Percentiles rank a stretch among this genome's conserved stretches.
Conservation (phyloP, 2,888 invertebrate species). For the Heliconius sara region DNA sequence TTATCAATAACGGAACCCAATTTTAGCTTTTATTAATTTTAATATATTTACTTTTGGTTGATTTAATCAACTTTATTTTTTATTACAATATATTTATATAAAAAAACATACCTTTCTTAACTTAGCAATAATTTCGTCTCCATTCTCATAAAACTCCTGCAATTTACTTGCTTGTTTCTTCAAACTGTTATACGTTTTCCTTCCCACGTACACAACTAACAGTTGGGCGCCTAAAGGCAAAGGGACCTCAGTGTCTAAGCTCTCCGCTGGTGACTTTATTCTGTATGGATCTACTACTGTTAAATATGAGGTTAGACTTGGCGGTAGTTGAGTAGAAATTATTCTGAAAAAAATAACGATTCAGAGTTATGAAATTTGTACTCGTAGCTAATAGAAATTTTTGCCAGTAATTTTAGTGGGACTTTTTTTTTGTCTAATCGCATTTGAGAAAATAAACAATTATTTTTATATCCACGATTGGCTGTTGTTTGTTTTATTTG, state of each 20-base stretch:
- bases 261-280: constrained; percentile 92
- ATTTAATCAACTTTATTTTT: too few relatives aligned
- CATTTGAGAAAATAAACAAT: too few relatives aligned
- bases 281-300: constrained; percentile 92
- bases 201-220: constrained; percentile 89
- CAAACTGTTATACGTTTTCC: constrained; percentile 84
- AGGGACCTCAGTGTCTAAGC: constrained; percentile 86
- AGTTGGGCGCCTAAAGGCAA: constrained; percentile 92
- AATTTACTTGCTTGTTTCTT: constrained; percentile 66
- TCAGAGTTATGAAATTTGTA: too few relatives aligned
- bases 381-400: too few relatives aligned
- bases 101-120: constrained; percentile 69
- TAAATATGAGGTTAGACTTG: constrained; percentile 89
- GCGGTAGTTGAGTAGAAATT: constrained; percentile 90
- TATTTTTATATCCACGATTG: neutral
- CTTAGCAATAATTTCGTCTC: constrained; percentile 73
- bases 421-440: too few relatives aligned
- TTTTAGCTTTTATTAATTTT: too few relatives aligned
- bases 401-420: neutral
- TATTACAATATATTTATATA: neutral
- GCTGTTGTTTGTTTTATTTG: neutral
- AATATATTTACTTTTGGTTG: too few relatives aligned
- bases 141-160: constrained; percentile 71
- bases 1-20: too few relatives aligned
- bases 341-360: constrained; percentile 81